These are phyloP conservation scores for Streptopelia turtur DNA, from an alignment of 2,797 vertebrate species.

Conservation along the genomic window DNA sequence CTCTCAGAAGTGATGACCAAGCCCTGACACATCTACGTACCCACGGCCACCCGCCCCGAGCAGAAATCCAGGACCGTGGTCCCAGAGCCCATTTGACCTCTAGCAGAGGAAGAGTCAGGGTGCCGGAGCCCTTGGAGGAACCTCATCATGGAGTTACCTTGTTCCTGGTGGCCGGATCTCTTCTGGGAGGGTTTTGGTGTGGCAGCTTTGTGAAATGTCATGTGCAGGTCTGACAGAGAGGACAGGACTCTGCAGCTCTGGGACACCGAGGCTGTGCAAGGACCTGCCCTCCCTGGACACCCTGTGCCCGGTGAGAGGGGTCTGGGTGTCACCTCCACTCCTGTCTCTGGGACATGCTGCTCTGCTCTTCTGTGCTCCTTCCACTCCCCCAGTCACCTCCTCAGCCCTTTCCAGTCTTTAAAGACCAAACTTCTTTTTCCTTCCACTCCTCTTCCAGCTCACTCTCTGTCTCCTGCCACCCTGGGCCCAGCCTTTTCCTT, in stretches of 20 bases:
- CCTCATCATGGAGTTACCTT: background rate
- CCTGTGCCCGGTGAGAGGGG: background rate
- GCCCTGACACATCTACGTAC: background rate
- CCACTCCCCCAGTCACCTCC: background rate
- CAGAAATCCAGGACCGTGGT: background rate
- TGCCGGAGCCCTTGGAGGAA: background rate
- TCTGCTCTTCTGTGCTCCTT: background rate
- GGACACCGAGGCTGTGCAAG: background rate
- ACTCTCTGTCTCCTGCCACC: background rate
- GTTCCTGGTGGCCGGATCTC: background rate
- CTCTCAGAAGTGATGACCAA: background rate
- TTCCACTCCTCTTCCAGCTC: background rate
- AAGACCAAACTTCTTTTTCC: background rate
- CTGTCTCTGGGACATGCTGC: fast-evolving
- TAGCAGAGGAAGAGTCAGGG: background rate
- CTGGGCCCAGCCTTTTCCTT: background rate
- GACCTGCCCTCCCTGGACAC: background rate
- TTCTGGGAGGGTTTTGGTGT: fast-evolving
- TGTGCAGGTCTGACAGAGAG: background rate
- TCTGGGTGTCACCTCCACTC: background rate
- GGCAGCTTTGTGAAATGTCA: background rate
- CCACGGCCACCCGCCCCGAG: background rate
- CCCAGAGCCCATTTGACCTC: background rate
- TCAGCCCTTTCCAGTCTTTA: background rate
- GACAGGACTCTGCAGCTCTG: background rate